Percentiles rank a stretch among this genome's conserved stretches.
Conservation (phyloP, 2,113 vertebrate genomes). For the Trichomycterus rosablanca region DNA sequence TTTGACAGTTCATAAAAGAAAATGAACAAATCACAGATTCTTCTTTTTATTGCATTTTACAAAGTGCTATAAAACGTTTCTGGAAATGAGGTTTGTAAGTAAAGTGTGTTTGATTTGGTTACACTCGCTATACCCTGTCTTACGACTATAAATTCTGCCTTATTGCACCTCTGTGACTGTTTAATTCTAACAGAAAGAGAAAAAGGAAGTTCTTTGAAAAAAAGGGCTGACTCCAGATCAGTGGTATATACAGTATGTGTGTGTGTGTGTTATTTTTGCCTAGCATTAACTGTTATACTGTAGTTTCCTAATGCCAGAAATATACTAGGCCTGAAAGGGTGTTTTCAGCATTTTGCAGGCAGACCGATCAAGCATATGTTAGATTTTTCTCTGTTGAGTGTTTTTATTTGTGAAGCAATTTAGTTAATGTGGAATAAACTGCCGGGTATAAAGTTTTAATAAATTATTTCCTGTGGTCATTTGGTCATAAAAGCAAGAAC, state of each 20-base stretch:
- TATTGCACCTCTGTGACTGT: background rate
- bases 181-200: background rate
- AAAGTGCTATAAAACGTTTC: too few species aligned
- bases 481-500: background rate
- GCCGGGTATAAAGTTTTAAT: background rate
- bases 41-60: too few species aligned
- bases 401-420: background rate
- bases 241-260: background rate
- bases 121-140: background rate
- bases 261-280: too few species aligned
- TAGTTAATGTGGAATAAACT: slow-evolving; percentile 2
- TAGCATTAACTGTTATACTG: too few species aligned
- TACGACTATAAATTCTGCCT: background rate
- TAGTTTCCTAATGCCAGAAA: too few species aligned
- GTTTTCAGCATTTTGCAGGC: slow-evolving; percentile 5
- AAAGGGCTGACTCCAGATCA: background rate
- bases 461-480: slow-evolving; percentile 12
- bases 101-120: too few species aligned
- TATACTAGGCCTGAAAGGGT: too few species aligned
- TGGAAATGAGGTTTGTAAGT: too few species aligned
- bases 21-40: too few species aligned
- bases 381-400: background rate
- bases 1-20: too few species aligned
- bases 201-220: background rate
- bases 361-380: background rate